Conservation (phyloP, 2,113 vertebrate species). For the Notechis scutatus region DNA sequence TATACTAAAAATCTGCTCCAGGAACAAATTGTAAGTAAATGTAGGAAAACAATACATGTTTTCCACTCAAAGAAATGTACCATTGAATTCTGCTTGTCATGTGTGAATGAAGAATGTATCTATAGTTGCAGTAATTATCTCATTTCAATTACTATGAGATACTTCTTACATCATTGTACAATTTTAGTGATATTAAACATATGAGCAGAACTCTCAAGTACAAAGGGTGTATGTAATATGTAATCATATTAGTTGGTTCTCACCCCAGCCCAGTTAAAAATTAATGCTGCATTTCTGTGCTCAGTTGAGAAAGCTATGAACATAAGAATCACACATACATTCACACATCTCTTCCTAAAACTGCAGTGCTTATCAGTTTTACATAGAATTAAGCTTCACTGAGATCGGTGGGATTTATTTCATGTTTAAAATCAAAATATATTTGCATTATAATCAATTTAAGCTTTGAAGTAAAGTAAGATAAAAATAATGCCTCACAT, state of each 20-base stretch:
- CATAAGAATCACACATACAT: not conserved
- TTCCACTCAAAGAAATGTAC: not conserved
- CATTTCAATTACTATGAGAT: not conserved
- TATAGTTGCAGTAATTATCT: not conserved
- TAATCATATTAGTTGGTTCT: not conserved
- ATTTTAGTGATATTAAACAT: not conserved
- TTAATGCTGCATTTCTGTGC: not conserved
- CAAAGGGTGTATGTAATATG: not conserved
- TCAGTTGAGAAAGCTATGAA: not conserved
- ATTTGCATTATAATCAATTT: not conserved
- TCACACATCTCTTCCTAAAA: not conserved
- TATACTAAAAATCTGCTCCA: not conserved
- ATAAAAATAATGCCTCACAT: not conserved
- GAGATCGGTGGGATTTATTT: not conserved
- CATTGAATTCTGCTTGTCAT: not conserved
- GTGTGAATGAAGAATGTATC: not conserved
- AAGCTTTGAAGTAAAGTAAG: slow-evolving; percentile 5
- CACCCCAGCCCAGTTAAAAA: not conserved
- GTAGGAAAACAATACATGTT: not conserved
- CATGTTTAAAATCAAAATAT: not conserved
- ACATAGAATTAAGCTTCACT: not conserved
- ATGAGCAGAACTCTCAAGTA: not conserved
- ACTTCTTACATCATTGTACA: not conserved
- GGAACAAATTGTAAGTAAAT: not conserved
- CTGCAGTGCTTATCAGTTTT: not conserved